Conservation (phyloP, 1,140 invertebrate species). For the Ruditapes philippinarum region DNA sequence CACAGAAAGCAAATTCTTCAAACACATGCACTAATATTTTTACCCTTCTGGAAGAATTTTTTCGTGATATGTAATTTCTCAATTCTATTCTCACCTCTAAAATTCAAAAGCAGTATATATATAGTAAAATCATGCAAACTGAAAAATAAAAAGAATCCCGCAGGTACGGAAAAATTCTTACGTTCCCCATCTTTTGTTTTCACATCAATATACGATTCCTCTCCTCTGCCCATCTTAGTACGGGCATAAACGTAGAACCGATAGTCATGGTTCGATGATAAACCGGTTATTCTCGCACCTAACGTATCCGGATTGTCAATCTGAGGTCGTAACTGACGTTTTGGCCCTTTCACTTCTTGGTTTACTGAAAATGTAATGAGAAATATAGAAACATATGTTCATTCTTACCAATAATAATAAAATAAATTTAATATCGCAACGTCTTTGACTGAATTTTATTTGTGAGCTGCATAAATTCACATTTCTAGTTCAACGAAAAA, state of each 20-base stretch:
- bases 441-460: too few relatives aligned
- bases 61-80: too few relatives aligned
- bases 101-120: neutral
- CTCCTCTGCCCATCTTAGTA: constrained; percentile 76
- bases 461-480: too few relatives aligned
- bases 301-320: constrained; percentile 79
- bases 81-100: too few relatives aligned
- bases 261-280: constrained; percentile 77
- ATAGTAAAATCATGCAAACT: neutral
- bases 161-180: constrained; percentile 35
- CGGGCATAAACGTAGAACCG: constrained; percentile 83
- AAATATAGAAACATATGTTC: too few relatives aligned
- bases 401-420: too few relatives aligned
- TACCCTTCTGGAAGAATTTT: too few relatives aligned
- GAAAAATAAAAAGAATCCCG: neutral
- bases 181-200: constrained; percentile 70
- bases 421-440: too few relatives aligned
- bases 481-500: too few relatives aligned
- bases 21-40: neutral
- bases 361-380: constrained; percentile 77
- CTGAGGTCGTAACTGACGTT: constrained; percentile 76
- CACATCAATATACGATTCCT: constrained; percentile 74
- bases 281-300: constrained; percentile 80
- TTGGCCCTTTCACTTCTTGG: constrained; percentile 66
- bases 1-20: neutral